Conservation (phyloP, 1,140 invertebrate species). For the Mycetomoellerius zeteki region DNA sequence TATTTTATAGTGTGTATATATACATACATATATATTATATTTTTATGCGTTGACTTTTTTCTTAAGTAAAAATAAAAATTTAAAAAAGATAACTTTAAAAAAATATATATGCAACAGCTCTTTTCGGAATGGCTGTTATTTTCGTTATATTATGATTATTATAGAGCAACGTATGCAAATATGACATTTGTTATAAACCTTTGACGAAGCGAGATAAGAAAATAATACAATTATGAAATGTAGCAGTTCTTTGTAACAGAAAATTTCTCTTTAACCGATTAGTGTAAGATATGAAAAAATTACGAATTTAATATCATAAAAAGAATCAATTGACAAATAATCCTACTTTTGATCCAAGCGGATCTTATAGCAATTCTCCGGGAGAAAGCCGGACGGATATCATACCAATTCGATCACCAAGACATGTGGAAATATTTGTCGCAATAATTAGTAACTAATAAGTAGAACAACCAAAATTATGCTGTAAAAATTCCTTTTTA, state of each 20-base stretch:
- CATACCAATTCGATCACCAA: too few species aligned
- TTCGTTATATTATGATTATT: background rate
- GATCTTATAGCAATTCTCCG: too few species aligned
- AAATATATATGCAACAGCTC: background rate
- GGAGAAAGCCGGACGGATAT: too few species aligned
- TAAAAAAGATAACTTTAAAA: background rate
- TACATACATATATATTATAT: background rate
- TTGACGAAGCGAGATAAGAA: background rate
- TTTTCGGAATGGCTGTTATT: background rate
- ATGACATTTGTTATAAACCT: background rate
- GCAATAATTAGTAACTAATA: too few species aligned
- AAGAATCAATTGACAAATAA: background rate
- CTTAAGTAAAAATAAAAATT: background rate
- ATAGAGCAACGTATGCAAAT: background rate
- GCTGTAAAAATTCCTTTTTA: too few species aligned
- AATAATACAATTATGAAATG: background rate
- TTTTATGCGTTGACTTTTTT: conserved; percentile 2
- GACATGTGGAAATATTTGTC: too few species aligned
- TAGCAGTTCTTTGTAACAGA: background rate
- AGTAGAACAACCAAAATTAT: too few species aligned
- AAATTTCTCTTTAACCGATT: background rate
- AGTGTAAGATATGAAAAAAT: too few species aligned
- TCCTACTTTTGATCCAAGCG: too few species aligned
- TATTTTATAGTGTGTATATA: background rate
- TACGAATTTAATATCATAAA: background rate